Conservation (phyloP, 2,797 vertebrate genomes). For the Chaunax sp. region DNA sequence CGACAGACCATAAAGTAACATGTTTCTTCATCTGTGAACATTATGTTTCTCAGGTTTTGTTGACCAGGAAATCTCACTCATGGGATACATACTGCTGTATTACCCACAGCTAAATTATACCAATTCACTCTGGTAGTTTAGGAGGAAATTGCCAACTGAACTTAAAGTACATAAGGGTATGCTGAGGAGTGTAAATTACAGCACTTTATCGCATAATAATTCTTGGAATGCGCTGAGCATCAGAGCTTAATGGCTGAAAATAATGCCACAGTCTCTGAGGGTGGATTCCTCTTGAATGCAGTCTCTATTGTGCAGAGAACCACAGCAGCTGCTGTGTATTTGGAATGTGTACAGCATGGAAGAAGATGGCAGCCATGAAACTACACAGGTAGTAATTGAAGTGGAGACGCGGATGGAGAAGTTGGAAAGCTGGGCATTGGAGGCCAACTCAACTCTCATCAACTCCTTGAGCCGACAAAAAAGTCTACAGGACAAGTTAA, state of each 20-base stretch:
- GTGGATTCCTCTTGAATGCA: slow-evolving; percentile 42
- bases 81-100: slow-evolving; percentile 24
- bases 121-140: slow-evolving; percentile 29
- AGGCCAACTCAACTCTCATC: no score
- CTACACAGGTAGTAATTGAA: no score
- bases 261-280: slow-evolving; percentile 41
- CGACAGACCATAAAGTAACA: not conserved
- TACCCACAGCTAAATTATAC: slow-evolving; percentile 34
- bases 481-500: no score
- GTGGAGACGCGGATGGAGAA: no score
- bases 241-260: slow-evolving; percentile 46
- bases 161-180: slow-evolving; percentile 49
- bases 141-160: slow-evolving; percentile 36
- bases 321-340: slow-evolving; percentile 2
- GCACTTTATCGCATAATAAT: slow-evolving; percentile 50
- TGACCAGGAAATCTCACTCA: slow-evolving; percentile 44
- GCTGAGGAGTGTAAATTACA: slow-evolving; percentile 48
- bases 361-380: no score
- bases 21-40: slow-evolving; percentile 26
- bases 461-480: no score
- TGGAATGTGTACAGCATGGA: no score
- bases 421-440: no score
- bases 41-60: slow-evolving; percentile 20
- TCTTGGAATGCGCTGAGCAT: slow-evolving; percentile 38
- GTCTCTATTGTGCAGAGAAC: slow-evolving; percentile 18